phyloP scores from a whole-genome alignment of 2,888 invertebrate species.

The Sarcophaga carnaria region DNA sequence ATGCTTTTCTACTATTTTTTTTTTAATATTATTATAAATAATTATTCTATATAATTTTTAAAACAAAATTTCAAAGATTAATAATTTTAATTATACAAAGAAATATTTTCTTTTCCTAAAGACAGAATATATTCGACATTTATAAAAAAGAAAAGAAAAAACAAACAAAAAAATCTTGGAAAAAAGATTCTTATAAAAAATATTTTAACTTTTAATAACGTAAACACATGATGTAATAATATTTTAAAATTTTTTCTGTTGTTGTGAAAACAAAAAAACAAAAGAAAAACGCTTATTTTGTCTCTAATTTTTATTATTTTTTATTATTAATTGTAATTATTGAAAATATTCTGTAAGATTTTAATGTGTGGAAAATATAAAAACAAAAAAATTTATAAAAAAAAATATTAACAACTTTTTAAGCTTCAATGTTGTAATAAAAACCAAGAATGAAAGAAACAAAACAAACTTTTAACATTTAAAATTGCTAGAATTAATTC shows the following conservation, averaged over 20 bases:
- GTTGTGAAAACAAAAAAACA: neutral
- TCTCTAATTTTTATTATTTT: constrained; percentile 21
- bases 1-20: constrained; percentile 1
- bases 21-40: constrained; percentile 34
- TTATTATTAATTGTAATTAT: constrained; percentile 59
- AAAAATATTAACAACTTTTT: constrained; percentile 48
- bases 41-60: constrained; percentile 25
- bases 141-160: constrained; percentile 41
- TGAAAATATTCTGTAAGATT: constrained; percentile 59
- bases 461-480: constrained; percentile 57
- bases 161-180: constrained; percentile 11
- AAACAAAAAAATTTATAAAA: constrained; percentile 29
- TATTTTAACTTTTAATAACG: constrained; percentile 38
- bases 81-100: constrained; percentile 35
- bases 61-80: neutral
- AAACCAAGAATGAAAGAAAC: constrained; percentile 7
- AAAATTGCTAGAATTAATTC: constrained; percentile 27
- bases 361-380: constrained; percentile 60
- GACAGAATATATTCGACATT: constrained; percentile 48
- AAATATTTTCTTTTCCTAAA: constrained; percentile 13
- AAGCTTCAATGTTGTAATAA: constrained; percentile 64
- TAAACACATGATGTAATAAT: constrained; percentile 30
- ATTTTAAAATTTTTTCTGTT: constrained; percentile 57
- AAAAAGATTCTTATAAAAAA: neutral
- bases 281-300: constrained; percentile 64